Conservation (phyloP, 2,888 invertebrate genomes). For the Dasypogon diadema region DNA sequence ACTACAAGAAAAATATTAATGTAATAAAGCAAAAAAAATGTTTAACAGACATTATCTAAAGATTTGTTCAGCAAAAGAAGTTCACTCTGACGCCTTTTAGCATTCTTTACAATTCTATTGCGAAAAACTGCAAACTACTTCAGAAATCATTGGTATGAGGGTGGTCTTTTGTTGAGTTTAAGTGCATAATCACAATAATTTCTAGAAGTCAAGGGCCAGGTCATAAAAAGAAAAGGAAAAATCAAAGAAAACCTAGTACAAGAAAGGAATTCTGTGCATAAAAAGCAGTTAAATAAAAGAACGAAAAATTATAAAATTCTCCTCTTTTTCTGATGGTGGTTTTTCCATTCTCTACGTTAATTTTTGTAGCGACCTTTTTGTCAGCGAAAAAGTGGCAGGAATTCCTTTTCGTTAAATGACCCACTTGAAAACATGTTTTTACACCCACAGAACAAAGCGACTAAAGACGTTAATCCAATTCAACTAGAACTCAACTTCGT, state of each 20-base stretch:
- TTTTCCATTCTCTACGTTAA: slow-evolving; percentile 9
- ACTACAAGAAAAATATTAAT: too few relatives aligned
- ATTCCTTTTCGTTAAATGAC: slow-evolving; percentile 6
- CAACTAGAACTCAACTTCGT: slow-evolving; percentile 35
- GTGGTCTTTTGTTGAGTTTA: slow-evolving; percentile 38
- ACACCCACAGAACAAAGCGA: slow-evolving; percentile 48
- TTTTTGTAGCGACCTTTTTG: slow-evolving; percentile 34
- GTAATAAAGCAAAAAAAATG: too few relatives aligned
- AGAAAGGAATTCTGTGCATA: slow-evolving; percentile 26
- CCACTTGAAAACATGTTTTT: slow-evolving; percentile 48
- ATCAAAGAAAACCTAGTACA: slow-evolving; percentile 3
- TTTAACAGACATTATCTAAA: too few relatives aligned
- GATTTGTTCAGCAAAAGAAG: too few relatives aligned
- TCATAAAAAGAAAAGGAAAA: not conserved
- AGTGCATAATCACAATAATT: slow-evolving; percentile 52
- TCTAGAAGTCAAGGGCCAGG: slow-evolving; percentile 21
- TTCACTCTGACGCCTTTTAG: too few relatives aligned
- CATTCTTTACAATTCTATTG: too few relatives aligned
- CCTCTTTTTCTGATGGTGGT: slow-evolving; percentile 11
- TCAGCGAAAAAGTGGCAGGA: not conserved
- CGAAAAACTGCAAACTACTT: slow-evolving; percentile 8
- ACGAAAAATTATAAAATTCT: slow-evolving; percentile 30
- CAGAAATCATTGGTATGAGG: slow-evolving; percentile 1
- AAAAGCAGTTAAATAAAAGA: slow-evolving; percentile 15
- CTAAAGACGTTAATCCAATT: slow-evolving; percentile 48